phyloP scores from a whole-genome alignment of 2,888 invertebrate species.

The Lasioglossum leucozonium region DNA sequence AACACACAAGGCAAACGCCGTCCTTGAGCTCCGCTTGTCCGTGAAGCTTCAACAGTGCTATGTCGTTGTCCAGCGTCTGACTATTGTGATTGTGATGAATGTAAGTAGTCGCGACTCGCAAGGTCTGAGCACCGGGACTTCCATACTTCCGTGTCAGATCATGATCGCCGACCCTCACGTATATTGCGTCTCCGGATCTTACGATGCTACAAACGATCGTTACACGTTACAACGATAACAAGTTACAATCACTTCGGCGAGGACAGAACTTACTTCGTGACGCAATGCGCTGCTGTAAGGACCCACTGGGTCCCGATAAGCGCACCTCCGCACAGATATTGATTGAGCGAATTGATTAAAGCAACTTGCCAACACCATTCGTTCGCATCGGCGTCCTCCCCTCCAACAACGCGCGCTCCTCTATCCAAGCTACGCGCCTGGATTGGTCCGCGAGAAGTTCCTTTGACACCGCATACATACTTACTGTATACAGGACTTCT shows the following conservation, averaged over 20 bases:
- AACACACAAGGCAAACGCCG: slow-evolving; percentile 93
- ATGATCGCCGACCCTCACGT: slow-evolving; percentile 96
- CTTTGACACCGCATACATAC: slow-evolving; percentile 97
- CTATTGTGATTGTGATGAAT: slow-evolving; percentile 98
- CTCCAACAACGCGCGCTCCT: slow-evolving; percentile 91
- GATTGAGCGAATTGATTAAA: slow-evolving; percentile 95
- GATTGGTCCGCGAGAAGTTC: slow-evolving; percentile 87
- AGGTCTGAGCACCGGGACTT: slow-evolving; percentile 95
- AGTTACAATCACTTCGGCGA: neutral
- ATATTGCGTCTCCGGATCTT: slow-evolving; percentile 96
- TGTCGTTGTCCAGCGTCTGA: slow-evolving; percentile 97
- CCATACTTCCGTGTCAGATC: slow-evolving; percentile 96
- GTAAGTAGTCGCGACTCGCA: slow-evolving; percentile 96
- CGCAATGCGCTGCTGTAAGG: slow-evolving; percentile 96
- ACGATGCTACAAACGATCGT: slow-evolving; percentile 89
- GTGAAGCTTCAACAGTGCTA: slow-evolving; percentile 94
- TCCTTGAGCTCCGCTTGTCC: slow-evolving; percentile 95
- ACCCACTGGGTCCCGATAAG: slow-evolving; percentile 98
- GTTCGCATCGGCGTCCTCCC: slow-evolving; percentile 95
- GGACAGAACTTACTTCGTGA: slow-evolving; percentile 91
- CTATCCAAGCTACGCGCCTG: slow-evolving; percentile 78
- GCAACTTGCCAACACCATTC: slow-evolving; percentile 99
- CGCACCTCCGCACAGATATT: slow-evolving; percentile 96
- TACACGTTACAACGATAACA: neutral
- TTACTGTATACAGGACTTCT: slow-evolving; percentile 92